Percentiles rank a stretch among this genome's conserved stretches.
These are phyloP conservation scores for Austrofundulus limnaeus DNA, from an alignment of 2,113 vertebrate genomes.

Conservation along the genomic window DNA sequence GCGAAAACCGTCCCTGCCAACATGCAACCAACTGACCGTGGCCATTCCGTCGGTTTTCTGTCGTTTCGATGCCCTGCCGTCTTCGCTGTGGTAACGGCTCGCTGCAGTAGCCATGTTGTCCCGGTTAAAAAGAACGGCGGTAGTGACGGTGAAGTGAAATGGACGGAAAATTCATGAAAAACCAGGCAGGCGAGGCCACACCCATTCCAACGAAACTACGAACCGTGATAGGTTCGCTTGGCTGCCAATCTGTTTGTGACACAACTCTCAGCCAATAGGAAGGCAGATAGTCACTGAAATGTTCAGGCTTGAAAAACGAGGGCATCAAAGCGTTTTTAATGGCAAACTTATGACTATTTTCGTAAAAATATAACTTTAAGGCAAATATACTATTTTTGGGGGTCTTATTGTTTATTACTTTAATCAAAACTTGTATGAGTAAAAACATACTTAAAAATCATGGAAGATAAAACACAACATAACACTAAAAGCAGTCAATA, in stretches of 20 bases:
- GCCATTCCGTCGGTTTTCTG: constrained; percentile 88
- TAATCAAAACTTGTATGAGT: too few species aligned
- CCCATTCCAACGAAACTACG: neutral
- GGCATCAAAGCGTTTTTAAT: too few species aligned
- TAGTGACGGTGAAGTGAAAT: constrained; percentile 64
- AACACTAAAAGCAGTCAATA: too few species aligned
- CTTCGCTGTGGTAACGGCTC: constrained; percentile 87
- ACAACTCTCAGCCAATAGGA: constrained; percentile 27
- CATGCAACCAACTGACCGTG: constrained; percentile 62
- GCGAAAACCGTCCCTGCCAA: rapidly evolving
- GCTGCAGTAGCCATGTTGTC: constrained; percentile 83
- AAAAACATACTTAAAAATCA: too few species aligned
- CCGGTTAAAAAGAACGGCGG: constrained; percentile 66
- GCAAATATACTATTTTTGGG: too few species aligned
- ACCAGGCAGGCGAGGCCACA: constrained; percentile 7
- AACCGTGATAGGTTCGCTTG: constrained; percentile 20
- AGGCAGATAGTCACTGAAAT: too few species aligned
- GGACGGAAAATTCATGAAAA: constrained; percentile 71
- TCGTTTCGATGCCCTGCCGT: constrained; percentile 87
- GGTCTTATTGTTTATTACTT: too few species aligned
- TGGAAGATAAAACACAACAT: too few species aligned
- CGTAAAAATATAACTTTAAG: too few species aligned
- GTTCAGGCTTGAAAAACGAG: too few species aligned
- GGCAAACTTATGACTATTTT: too few species aligned
- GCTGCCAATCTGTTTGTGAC: constrained; percentile 18